Conservation (phyloP, 2,113 vertebrate genomes). For the Paracanthobrama guichenoti region DNA sequence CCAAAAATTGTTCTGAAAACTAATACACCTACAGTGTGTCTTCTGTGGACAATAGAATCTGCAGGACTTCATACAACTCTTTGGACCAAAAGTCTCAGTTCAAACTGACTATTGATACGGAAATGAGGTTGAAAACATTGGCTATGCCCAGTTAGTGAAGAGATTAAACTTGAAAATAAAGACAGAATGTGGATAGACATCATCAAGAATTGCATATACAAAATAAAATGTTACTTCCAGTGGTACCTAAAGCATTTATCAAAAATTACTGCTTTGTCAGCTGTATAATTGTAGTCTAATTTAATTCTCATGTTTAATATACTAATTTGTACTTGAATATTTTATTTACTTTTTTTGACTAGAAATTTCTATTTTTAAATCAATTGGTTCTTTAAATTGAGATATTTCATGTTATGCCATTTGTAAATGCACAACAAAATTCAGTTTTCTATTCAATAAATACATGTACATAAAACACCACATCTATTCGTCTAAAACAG, state of each 20-base stretch:
- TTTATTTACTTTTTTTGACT: conserved; percentile 45
- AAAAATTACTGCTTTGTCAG: conserved; percentile 44
- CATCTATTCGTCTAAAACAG: neutral
- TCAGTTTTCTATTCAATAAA: conserved; percentile 66
- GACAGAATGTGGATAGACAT: neutral
- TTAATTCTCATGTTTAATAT: conserved; percentile 43
- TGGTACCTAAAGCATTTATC: conserved; percentile 47
- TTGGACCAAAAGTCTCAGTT: neutral
- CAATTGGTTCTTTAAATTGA: conserved; percentile 38
- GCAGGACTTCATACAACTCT: neutral
- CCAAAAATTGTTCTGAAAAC: neutral
- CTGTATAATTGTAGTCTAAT: conserved; percentile 44
- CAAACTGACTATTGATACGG: neutral
- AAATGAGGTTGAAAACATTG: neutral
- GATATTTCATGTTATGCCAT: conserved; percentile 18
- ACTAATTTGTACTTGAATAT: conserved; percentile 45
- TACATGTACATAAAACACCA: conserved; percentile 44
- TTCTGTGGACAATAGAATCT: neutral
- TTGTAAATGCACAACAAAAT: conserved; percentile 43
- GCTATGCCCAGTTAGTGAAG: neutral
- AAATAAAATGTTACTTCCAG: conserved; percentile 7
- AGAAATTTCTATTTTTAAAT: conserved; percentile 55
- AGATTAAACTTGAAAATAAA: neutral
- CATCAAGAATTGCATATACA: neutral
- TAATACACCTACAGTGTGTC: neutral